These are phyloP conservation scores for Phaonia tiefii DNA, from an alignment of 2,888 invertebrate species.

Conservation along the genomic window DNA sequence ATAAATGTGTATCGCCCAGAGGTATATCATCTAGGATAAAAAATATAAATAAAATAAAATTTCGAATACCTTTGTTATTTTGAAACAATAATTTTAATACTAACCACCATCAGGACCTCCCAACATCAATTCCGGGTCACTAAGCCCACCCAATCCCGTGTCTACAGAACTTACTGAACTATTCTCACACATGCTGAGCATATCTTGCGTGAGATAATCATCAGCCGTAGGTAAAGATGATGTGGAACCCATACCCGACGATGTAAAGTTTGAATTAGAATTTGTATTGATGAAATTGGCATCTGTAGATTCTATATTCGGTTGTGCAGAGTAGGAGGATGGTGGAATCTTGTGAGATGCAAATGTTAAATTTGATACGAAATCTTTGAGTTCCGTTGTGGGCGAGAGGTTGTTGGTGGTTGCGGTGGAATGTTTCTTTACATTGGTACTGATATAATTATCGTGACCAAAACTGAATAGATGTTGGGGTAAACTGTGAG, in stretches of 20 bases:
- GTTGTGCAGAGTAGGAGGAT: conserved; percentile 55
- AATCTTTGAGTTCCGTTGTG: conserved; percentile 65
- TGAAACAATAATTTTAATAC: conserved; percentile 58
- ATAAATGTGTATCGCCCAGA: conserved; percentile 82
- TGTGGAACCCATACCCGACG: conserved; percentile 69
- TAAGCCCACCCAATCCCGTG: conserved; percentile 83
- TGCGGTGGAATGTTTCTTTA: conserved; percentile 60
- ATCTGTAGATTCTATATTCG: conserved; percentile 35
- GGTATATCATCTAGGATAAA: conserved; percentile 82
- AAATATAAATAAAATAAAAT: no score
- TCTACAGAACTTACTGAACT: conserved; percentile 86
- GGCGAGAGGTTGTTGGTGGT: conserved; percentile 48
- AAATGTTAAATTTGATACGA: conserved; percentile 62
- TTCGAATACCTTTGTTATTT: no score
- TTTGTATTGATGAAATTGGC: conserved; percentile 71
- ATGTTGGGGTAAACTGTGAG: conserved; percentile 61
- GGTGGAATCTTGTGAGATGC: conserved; percentile 52
- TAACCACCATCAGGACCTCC: conserved; percentile 81
- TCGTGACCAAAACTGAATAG: conserved; percentile 68
- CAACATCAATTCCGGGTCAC: conserved; percentile 83
- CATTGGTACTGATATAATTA: conserved; percentile 48
- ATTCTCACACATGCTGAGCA: conserved; percentile 82
- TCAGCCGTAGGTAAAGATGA: conserved; percentile 72
- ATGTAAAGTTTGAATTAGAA: conserved; percentile 72
- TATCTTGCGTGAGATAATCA: conserved; percentile 77